Evolutionary conservation across 1,140 invertebrate genomes (phyloP).

Genomic region (Aphaenogaster rudis): DNA sequence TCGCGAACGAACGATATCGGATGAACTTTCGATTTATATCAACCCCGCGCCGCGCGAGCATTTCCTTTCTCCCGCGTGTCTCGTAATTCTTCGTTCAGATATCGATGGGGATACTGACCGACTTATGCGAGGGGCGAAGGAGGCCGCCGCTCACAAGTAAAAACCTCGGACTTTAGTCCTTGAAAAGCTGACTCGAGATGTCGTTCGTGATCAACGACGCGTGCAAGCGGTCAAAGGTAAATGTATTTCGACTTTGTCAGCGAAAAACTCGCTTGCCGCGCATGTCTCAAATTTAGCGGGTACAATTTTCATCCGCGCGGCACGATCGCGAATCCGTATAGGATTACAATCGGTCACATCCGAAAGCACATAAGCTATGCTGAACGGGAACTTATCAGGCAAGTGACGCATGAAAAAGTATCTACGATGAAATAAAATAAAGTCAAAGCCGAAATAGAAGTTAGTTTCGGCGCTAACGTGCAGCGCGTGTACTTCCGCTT

Average conservation of each 20-base stretch:
- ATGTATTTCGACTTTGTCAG: constrained; percentile 69
- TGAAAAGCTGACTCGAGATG: constrained; percentile 67
- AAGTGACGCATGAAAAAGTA: constrained; percentile 19
- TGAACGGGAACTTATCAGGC: constrained; percentile 15
- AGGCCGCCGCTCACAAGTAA: constrained; percentile 18
- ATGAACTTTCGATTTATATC: constrained; percentile 40
- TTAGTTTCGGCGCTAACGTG: not conserved
- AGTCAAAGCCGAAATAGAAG: not conserved
- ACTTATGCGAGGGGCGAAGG: constrained; percentile 14
- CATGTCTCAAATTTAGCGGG: constrained; percentile 22
- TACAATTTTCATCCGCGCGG: constrained; percentile 57
- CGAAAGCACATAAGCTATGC: not conserved
- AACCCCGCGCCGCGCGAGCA: not conserved
- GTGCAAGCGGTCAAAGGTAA: constrained; percentile 64
- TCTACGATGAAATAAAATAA: not conserved
- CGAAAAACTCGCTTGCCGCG: constrained; percentile 47
- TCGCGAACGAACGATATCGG: constrained; percentile 44
- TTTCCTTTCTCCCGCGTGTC: constrained; percentile 10
- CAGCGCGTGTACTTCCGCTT: not conserved
- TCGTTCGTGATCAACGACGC: constrained; percentile 49
- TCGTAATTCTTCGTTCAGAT: constrained; percentile 46
- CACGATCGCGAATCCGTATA: constrained; percentile 25
- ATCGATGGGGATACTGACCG: constrained; percentile 61
- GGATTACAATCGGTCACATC: constrained; percentile 46
- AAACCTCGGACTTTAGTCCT: constrained; percentile 40